Evolutionary conservation across 2,888 invertebrate genomes (phyloP), one percentile per base, ranked within the genome.

Genomic region (Pollenia labialis): DNA sequence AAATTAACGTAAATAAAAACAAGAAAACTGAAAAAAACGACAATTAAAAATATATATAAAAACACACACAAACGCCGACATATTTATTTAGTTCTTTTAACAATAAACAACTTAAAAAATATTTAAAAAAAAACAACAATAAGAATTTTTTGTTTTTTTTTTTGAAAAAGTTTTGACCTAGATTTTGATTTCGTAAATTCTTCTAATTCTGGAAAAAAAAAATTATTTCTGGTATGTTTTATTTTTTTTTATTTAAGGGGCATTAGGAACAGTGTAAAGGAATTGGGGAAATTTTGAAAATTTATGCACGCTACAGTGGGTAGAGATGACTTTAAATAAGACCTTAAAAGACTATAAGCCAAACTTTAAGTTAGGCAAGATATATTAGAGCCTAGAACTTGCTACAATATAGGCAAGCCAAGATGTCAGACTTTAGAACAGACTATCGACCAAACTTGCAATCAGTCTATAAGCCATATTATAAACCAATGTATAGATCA

Each of bases 1-100:
- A 81, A 77, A 76, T 85, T 81, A 85, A 85, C 56, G 64, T 81
- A 85, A 85, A 85, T 81, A 77, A 72, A 85, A 77, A 81, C 66
- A 85, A 32, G 32, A 32, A 72, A 81, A 69, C 23, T 23, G 12
- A 75, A 80, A 81, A 81, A 48, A 85, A 68, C 48, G 56, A 76
- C 85, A 85, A 81, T 85, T 81, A 85, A 76, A 85, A 74, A 72
- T 68, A 79, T 74, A 68, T 72, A 75, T 69, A 68, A 79, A 58
- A 12, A 40, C 11, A 58, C 56, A 74, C 23, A 81, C 44, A 56
- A 18, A 68, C 42, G 52, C 68, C n/a, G 14, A 23, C 14, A 66
- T 50, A 14, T 14, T 4, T 1, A 60, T 12, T 44, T 42, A 44
- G 48, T 62, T 75, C 62, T 46, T 11, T 50, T 8, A 75, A 75